These are phyloP conservation scores for Phycodurus eques DNA, from an alignment of 2,113 vertebrate species.

Conservation along the genomic window DNA sequence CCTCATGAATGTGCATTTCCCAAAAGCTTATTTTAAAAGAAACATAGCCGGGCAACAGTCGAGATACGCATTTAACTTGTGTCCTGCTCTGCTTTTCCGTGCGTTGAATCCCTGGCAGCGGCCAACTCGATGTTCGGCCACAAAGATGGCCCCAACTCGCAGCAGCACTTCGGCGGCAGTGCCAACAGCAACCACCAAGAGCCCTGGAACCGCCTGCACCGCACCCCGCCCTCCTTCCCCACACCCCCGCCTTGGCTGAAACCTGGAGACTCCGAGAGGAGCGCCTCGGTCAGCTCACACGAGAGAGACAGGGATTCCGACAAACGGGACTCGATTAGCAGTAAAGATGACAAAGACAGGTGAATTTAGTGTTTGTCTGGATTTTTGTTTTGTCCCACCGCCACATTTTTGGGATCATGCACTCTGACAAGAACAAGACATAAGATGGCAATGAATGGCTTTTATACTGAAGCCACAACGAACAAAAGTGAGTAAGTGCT, in stretches of 20 bases:
- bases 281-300: slow-evolving; percentile 87
- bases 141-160: slow-evolving; percentile 90
- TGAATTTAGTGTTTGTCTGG: slow-evolving; percentile 54
- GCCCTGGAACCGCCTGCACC: slow-evolving; percentile 97
- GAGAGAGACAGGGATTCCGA: slow-evolving; percentile 90
- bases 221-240: slow-evolving; percentile 96
- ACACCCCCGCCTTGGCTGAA: slow-evolving; percentile 98
- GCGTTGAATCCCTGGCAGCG: slow-evolving; percentile 81
- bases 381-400: background rate
- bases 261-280: slow-evolving; percentile 90
- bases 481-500: no score
- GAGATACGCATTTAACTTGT: slow-evolving; percentile 56
- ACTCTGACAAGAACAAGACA: no score
- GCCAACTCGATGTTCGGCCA: slow-evolving; percentile 94
- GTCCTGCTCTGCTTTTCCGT: slow-evolving; percentile 50
- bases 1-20: slow-evolving; percentile 14
- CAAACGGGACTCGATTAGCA: slow-evolving; percentile 86
- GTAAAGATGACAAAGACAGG: slow-evolving; percentile 98
- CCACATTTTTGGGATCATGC: no score
- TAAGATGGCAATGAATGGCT: no score
- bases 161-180: slow-evolving; percentile 89
- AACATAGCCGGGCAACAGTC: background rate
- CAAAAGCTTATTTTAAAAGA: background rate
- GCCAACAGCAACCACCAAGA: slow-evolving; percentile 87
- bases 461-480: no score